Conservation (phyloP, 2,797 vertebrate species). For the Euphonia xanthogaster region DNA sequence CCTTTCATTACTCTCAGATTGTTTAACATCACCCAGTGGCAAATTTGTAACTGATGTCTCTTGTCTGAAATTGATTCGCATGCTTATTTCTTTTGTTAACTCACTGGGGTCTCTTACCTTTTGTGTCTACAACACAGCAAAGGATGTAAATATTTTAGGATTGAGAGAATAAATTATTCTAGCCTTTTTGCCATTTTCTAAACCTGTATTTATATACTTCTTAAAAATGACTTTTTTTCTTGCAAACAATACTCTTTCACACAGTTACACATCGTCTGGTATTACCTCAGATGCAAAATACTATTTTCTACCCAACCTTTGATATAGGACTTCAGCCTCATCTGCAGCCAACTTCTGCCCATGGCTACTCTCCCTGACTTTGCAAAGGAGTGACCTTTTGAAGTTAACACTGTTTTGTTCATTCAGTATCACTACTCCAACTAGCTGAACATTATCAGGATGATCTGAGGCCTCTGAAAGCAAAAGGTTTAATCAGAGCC, state of each 20-base stretch:
- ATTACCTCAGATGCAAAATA: neutral
- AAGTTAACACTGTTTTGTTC: neutral
- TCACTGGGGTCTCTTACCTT: neutral
- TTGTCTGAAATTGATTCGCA: neutral
- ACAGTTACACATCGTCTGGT: neutral
- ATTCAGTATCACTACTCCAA: neutral
- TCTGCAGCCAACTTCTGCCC: neutral
- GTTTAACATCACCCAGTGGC: constrained; percentile 17
- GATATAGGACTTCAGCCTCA: neutral
- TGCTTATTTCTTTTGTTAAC: neutral
- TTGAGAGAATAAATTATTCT: neutral
- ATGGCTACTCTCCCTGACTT: neutral
- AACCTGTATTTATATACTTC: neutral
- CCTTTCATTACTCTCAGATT: constrained; percentile 28
- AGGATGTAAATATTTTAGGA: neutral
- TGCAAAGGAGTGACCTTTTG: neutral
- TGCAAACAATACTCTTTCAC: neutral
- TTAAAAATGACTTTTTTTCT: neutral
- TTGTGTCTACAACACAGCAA: neutral
- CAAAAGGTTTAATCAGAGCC: neutral
- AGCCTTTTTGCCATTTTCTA: neutral
- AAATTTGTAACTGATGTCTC: constrained; percentile 6
- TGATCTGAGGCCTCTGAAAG: neutral
- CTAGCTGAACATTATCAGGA: neutral
- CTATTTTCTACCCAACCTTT: neutral